A percentile compares a stretch with the other conserved stretches of the same genome.
phyloP scores from a whole-genome alignment of 35 echinoderm and acorn worm genomes.

The Patiria miniata region DNA sequence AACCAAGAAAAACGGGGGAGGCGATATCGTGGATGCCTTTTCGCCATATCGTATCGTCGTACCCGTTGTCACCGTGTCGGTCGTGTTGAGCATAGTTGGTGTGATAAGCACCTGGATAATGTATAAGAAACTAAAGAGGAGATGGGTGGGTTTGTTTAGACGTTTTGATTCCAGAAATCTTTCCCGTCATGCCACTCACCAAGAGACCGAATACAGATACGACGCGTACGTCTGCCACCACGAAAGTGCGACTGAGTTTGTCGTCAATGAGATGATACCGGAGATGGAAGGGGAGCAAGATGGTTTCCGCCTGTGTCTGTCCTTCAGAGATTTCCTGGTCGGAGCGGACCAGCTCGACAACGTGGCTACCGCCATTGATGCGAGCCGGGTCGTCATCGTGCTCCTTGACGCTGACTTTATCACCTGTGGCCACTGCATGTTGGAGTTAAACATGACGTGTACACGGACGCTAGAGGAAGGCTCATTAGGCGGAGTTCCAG shows the following conservation, averaged over 20 bases:
- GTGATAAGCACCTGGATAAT: background rate
- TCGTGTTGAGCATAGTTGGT: background rate
- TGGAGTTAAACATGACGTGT: slow-evolving; percentile 36
- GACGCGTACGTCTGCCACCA: slow-evolving; percentile 48
- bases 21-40: background rate
- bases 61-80: background rate
- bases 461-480: background rate
- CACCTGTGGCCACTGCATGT: slow-evolving; percentile 32
- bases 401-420: slow-evolving; percentile 26
- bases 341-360: slow-evolving; percentile 32
- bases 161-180: background rate
- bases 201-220: background rate
- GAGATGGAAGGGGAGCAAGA: slow-evolving; percentile 16
- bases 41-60: background rate
- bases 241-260: slow-evolving; percentile 5
- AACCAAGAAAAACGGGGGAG: background rate
- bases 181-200: background rate
- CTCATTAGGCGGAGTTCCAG: background rate
- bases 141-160: background rate
- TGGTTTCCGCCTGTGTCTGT: slow-evolving; percentile 6
- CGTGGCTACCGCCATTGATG: slow-evolving; percentile 16
- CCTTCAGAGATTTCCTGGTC: slow-evolving; percentile 38
- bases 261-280: slow-evolving; percentile 19
- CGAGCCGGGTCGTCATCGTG: background rate
- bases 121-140: slow-evolving; percentile 19